Base-by-base conservation (phyloP, 2,113 vertebrate species). In the Tricholaema leucomelas region DNA sequence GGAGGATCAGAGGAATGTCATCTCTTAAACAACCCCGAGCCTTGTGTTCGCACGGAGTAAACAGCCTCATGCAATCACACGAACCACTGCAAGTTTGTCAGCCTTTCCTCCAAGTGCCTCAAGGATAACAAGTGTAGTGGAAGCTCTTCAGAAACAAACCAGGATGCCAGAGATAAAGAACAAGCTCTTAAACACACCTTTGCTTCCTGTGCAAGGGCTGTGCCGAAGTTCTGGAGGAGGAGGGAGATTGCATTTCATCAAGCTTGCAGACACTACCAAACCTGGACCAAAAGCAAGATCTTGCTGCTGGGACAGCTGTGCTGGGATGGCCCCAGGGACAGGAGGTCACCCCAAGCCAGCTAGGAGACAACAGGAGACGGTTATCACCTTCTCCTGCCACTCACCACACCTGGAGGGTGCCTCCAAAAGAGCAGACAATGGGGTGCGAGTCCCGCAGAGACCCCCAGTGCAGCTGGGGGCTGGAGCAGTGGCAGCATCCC, bases 31-130 rank as follows among this genome's bases (percentile, higher is more conserved):
- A 81, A 75, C 44, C 48, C 33, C 0, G 0, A 83, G 61, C 58
- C 42, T 30, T 71, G 67, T 42, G 80, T 56, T 91, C 15, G 12
- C 70, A 77, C 1, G 0, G 59, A 85, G n/a, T 60, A 60, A 90
- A 91, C 15, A 58, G 82, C 48, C 66, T 75, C 58, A 2, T 3
- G 4, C 58, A 94, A 95, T 90, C 80, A 56, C 85, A 91, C 86
- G 67, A 92, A 90, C 80, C 58, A 33, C 73, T 61, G 38, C 15
- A 42, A 91, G 70, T 84, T 88, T 90, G 82, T 91, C 92, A 86
- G 54, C 76, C 36, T 91, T 88, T 95, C 89, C 91, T 87, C 70
- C 80, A 40, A 81, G 82, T 48, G 76, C 86, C 76, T 94, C 65
- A 38, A 44, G 85, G 85, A 69, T 61, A 84, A 91, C 5, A 6